Evolutionary conservation across 1,140 invertebrate species (phyloP), one percentile per base, ranked within the genome.

Genomic region (Lepidurus packardi): DNA sequence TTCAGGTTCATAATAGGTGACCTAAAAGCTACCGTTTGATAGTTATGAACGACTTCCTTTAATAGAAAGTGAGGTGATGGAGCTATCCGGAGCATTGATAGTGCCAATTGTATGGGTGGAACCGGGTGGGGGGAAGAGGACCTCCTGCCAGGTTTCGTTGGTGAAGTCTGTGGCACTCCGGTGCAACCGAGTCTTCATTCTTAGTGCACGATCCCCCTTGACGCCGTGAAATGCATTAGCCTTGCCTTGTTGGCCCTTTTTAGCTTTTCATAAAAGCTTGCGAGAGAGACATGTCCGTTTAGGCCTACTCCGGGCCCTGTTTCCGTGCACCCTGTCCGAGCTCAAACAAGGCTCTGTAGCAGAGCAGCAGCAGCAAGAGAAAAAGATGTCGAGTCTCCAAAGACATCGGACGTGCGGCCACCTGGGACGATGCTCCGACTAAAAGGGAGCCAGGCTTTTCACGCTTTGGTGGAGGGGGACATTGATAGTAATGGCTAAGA

Each of bases 221-320:
- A 65, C 53, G 53, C 53, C 53, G 53, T 65, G 53, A 65, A 65
- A 65, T 65, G 53, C 53, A 65, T 65, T 65, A 65, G 53, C 53
- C 53, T 65, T 21, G 53, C 53, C 53, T 65, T 65, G 53, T 65
- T 65, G 53, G 53, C 53, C 53, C 45, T 21, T 65, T 65, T 65
- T 65, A 65, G 53, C 53, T 21, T 65, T 34, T 1, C 4, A 65
- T 4, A 65, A 65, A 65, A 65, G 53, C 53, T 65, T 9, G 9
- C 16, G 53, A 65, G 53, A 65, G 8, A 65, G 34, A n/a, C 53
- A 65, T 65, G 53, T 9, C 16, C 53, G 16, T 65, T 65, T 1
- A 65, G 53, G 53, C 53, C 53, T 65, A 65, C 16, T n/a, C 21
- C 34, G 34, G 21, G 53, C 53, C 53, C 8, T 65, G 53, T 65